Conservation (phyloP, 2,888 invertebrate genomes). For the Cataglyphis rosenhaueri region DNA sequence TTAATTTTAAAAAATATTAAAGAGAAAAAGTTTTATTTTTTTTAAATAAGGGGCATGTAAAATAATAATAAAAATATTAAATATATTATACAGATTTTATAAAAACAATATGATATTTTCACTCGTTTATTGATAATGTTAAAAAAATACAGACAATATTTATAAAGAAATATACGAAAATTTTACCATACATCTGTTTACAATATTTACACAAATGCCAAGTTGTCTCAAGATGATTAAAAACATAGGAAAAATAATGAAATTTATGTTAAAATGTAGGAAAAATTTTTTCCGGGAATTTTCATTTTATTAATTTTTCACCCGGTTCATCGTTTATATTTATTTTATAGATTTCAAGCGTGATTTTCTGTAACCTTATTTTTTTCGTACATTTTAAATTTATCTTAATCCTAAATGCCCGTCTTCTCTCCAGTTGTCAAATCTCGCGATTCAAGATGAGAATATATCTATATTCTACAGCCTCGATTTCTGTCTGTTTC, state of each 20-base stretch:
- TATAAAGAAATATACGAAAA: background rate
- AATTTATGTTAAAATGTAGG: background rate
- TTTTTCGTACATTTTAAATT: background rate
- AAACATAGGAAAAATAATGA: background rate
- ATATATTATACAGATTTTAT: background rate
- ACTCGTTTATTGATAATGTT: background rate
- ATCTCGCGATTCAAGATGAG: background rate
- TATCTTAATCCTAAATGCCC: background rate
- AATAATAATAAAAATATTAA: no score
- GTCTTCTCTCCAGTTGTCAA: background rate
- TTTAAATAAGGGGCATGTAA: background rate
- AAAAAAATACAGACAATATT: background rate
- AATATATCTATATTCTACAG: background rate
- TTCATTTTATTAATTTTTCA: background rate
- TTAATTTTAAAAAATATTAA: background rate
- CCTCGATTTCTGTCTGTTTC: conserved; percentile 73
- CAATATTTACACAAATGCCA: background rate
- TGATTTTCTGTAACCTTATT: background rate
- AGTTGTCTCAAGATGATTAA: background rate
- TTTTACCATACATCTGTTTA: background rate
- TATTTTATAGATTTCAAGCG: background rate
- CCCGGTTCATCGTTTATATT: background rate
- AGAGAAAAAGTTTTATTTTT: no score
- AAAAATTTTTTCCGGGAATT: background rate
- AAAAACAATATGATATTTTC: background rate